A percentile compares a stretch with the other conserved stretches of the same genome.
Conservation (phyloP, 2,797 vertebrate species). For the Molossus molossus region DNA sequence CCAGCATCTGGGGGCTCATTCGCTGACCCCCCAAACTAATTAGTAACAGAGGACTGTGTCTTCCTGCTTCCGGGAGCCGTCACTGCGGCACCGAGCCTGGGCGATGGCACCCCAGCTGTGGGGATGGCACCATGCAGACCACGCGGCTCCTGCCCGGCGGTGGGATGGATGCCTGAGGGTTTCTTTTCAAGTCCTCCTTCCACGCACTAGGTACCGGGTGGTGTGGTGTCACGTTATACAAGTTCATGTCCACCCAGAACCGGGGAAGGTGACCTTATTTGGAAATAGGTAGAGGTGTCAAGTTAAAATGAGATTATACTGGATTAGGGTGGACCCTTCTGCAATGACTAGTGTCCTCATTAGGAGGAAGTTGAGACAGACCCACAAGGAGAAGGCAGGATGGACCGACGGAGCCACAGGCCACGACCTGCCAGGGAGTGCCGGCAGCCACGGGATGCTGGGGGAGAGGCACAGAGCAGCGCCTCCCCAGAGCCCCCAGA, state of each 20-base stretch:
- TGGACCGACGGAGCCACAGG: neutral
- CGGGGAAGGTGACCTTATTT: neutral
- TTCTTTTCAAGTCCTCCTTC: neutral
- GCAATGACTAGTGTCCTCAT: neutral
- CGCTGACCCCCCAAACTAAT: neutral
- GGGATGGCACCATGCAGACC: too few relatives aligned
- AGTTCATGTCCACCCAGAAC: neutral
- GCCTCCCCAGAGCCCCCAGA: fast-evolving
- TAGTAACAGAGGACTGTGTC: neutral
- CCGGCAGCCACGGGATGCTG: neutral
- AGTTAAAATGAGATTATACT: neutral
- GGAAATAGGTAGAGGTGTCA: neutral
- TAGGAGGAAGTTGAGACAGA: neutral
- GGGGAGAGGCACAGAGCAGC: fast-evolving
- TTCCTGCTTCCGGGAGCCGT: neutral
- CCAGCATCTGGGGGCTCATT: neutral
- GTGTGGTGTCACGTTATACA: fast-evolving
- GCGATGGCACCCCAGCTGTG: fast-evolving
- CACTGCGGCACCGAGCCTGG: neutral
- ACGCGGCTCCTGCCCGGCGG: fast-evolving
- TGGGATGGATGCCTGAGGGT: neutral
- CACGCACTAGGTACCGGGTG: fast-evolving
- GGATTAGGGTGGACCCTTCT: neutral
- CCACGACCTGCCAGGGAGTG: neutral
- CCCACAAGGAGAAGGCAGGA: neutral